Evolutionary conservation across 2,888 invertebrate genomes (phyloP), one percentile per base, ranked within the genome.

Genomic region (Sphecodes monilicornis): DNA sequence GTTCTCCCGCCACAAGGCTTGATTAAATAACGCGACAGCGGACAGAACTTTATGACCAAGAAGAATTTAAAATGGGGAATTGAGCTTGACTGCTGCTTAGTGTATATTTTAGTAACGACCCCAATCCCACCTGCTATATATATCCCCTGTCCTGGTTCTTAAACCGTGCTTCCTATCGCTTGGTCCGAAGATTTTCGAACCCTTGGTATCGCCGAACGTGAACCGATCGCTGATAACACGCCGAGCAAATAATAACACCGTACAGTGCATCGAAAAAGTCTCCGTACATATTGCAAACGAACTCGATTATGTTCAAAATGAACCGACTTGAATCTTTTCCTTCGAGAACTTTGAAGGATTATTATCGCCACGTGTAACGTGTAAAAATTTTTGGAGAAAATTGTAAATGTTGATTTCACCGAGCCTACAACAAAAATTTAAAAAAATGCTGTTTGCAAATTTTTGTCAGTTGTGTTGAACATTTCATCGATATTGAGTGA

Each of bases 71-170:
- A 93, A 91, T 88, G 90, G 91, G 90, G 91, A 93, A 93, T 92
- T 90, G 92, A 90, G 91, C 90, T 92, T 92, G 92, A 90, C 91
- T 92, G 89, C 89, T 86, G 92, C 94, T 94, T 93, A 89, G 92
- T 89, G 93, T 94, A 94, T 94, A 94, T 94, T 94, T 94, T 94
- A 92, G 94, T 94, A 94, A 90, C 94, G 94, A 94, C 94, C 94
- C 94, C 94, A 92, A 94, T 94, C 92, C 90, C 92, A 92, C 92
- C 85, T 87, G 91, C 93, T 94, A 94, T 94, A 93, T 94, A 93
- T 94, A 93, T 93, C 93, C 91, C 87, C 91, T 92, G 94, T 93
- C 94, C 94, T 92, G 94, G 92, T 94, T 94, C 93, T 92, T 90
- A 90, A 91, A 90, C 81, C 80, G 89, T 88, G 91, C 87, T 91